Conservation (phyloP, 2,113 vertebrate species). For the Heterotis niloticus region DNA sequence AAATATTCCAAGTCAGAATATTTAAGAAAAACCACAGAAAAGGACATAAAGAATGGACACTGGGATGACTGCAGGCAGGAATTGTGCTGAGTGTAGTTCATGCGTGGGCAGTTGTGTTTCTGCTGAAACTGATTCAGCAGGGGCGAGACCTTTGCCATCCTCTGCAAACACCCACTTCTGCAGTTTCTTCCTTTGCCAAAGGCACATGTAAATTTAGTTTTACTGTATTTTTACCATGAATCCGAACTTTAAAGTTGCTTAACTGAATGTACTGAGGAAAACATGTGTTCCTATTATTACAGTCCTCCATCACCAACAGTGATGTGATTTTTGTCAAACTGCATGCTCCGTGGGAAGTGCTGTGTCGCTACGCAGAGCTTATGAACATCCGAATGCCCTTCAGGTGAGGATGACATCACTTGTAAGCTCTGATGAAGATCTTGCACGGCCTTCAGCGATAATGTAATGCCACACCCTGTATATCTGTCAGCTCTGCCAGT, state of each 20-base stretch:
- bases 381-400: slow-evolving; percentile 98
- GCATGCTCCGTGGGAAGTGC: slow-evolving; percentile 90
- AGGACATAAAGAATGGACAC: not conserved
- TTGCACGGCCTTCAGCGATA: not conserved
- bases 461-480: not conserved
- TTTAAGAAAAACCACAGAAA: slow-evolving; percentile 10
- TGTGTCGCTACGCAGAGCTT: slow-evolving; percentile 88
- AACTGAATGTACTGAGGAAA: too few relatives aligned
- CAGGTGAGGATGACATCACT: slow-evolving; percentile 67
- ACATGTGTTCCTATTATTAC: slow-evolving; percentile 52
- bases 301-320: slow-evolving; percentile 84
- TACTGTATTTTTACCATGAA: not conserved
- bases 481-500: slow-evolving; percentile 69
- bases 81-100: not conserved
- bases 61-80: not conserved
- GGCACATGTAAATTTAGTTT: not conserved
- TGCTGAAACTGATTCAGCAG: slow-evolving; percentile 7
- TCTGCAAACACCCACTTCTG: slow-evolving; percentile 2
- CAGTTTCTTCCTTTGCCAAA: not conserved
- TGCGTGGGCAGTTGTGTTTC: not conserved
- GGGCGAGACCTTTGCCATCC: not conserved
- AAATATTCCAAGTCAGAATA: slow-evolving; percentile 33
- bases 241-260: not conserved
- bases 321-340: slow-evolving; percentile 93
- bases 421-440: not conserved